These are phyloP conservation scores for Megaptera novaeangliae DNA, from an alignment of 2,113 vertebrate genomes.

Conservation along the genomic window DNA sequence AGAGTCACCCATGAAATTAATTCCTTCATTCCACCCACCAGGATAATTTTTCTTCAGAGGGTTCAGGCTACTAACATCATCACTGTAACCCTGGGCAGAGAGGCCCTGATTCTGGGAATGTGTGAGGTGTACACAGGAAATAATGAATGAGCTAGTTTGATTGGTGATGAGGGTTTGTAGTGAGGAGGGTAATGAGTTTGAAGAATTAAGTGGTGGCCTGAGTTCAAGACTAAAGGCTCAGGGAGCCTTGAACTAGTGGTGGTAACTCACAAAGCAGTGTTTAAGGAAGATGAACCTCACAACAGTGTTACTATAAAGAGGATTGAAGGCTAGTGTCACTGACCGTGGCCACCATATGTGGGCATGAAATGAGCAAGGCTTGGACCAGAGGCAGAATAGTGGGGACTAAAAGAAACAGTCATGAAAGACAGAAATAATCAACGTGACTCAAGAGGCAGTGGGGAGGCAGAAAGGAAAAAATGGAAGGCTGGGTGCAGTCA, in stretches of 20 bases:
- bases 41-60: background rate
- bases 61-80: background rate
- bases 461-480: background rate
- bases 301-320: background rate
- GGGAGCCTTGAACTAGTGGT: background rate
- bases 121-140: background rate
- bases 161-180: background rate
- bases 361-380: background rate
- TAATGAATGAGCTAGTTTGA: background rate
- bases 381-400: background rate
- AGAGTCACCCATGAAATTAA: background rate
- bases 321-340: background rate
- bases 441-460: background rate
- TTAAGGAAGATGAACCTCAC: background rate
- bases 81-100: background rate
- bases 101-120: background rate
- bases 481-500: background rate
- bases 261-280: background rate
- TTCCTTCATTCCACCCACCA: background rate
- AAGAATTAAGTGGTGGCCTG: background rate
- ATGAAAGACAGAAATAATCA: background rate
- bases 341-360: background rate
- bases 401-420: background rate
- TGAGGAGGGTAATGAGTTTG: background rate
- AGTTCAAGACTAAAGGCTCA: background rate